Evolutionary conservation across 2,888 invertebrate genomes (phyloP).

Genomic region (Harpalus rufipes): DNA sequence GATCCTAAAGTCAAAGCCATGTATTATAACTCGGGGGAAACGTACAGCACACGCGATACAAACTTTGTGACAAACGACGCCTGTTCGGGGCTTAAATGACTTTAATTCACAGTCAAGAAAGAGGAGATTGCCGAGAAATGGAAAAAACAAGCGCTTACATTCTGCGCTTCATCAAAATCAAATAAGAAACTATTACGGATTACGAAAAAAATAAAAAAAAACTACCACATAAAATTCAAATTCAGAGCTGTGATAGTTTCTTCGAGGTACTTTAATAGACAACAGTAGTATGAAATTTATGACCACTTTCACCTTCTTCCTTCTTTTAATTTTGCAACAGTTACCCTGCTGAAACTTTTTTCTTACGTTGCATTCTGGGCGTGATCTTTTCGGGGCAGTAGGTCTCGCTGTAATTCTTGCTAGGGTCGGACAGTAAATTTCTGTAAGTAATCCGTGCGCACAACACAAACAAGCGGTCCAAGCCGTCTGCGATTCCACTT

Average conservation of each 20-base stretch:
- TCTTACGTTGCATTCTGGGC: neutral
- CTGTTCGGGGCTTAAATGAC: conserved; percentile 55
- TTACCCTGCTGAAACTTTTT: neutral
- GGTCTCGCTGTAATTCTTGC: conserved; percentile 24
- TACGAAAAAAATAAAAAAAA: too few relatives aligned
- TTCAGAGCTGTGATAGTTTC: too few relatives aligned
- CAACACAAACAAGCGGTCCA: conserved; percentile 61
- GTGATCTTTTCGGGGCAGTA: conserved; percentile 1
- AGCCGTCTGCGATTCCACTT: conserved; percentile 59
- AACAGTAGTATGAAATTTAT: too few relatives aligned
- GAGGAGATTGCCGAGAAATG: conserved; percentile 7
- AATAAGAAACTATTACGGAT: neutral
- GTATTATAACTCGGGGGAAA: conserved; percentile 56
- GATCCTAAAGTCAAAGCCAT: conserved; percentile 51
- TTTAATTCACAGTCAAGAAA: conserved; percentile 54
- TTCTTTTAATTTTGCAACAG: neutral
- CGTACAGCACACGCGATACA: conserved; percentile 27
- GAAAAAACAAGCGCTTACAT: conserved; percentile 2
- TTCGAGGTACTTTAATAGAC: too few relatives aligned
- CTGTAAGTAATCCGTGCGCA: conserved; percentile 59
- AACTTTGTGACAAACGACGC: conserved; percentile 62
- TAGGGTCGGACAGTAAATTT: conserved; percentile 60
- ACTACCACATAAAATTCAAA: too few relatives aligned
- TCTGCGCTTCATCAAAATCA: neutral
- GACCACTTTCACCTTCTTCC: too few relatives aligned